Base-by-base conservation (phyloP, 2,888 invertebrate species). In the Macaria liturata region DNA sequence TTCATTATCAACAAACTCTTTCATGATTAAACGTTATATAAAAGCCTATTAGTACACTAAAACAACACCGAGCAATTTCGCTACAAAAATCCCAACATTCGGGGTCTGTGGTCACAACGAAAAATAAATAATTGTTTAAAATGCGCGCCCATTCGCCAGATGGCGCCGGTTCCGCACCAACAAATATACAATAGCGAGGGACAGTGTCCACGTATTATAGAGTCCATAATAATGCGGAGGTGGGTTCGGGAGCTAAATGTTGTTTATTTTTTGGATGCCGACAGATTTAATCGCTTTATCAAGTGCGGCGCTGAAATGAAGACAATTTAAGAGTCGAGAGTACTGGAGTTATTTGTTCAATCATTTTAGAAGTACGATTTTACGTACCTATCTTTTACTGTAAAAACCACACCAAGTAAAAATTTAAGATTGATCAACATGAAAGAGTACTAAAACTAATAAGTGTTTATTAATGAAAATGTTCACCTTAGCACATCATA, bases 111-210 rank as follows among this genome's bases (percentile, higher is more conserved):
- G 52, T 42, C 37, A 51, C 47, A 49, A 49, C 20, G 52, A n/a
- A 53, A 60, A 60, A 60, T 52, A 60, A 62, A 61, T 61, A 68
- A 66, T 63, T 66, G 64, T 68, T 66, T 63, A 57, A 63, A 64
- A 62, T 61, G 61, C 56, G 50, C 58, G 61, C 40, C 59, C 66
- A 62, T 64, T 60, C 59, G 64, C 64, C 67, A 66, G 64, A 66
- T 68, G 67, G 57, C 61, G 54, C 50, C 39, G 52, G 49, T 56
- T 61, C 56, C 55, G 48, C 50, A 42, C 59, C 50, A 60, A 65
- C 66, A 64, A 64, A 61, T 60, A 60, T 59, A 65, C 64, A 55
- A 59, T 37, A 39, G 45, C 46, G 54, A 34, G 32, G 51, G 9
- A 50, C 37, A 48, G 51, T 40, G 42, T 52, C 39, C 54, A 53